Percentiles rank a stretch among this genome's conserved stretches.
Evolutionary conservation across 2,113 vertebrate species (phyloP).

Genomic region (Eira barbara): DNA sequence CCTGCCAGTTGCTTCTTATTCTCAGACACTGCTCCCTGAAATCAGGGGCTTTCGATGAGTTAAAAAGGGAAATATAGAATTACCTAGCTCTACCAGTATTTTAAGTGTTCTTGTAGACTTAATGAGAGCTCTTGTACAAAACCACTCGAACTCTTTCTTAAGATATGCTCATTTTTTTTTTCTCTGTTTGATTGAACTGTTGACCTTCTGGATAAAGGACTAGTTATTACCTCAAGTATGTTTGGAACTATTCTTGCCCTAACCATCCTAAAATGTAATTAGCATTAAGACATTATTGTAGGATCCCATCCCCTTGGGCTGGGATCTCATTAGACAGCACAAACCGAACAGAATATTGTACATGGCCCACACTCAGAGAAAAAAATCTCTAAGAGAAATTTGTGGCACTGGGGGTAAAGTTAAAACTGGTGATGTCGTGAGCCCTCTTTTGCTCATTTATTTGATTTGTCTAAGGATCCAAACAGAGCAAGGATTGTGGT

Average conservation of each 20-base stretch:
- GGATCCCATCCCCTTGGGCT: not conserved
- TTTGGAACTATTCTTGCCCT: conserved; percentile 48
- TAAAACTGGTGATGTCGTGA: not conserved
- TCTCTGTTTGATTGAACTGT: conserved; percentile 39
- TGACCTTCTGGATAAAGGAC: conserved; percentile 48
- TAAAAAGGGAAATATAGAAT: conserved; percentile 57
- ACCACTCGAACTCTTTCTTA: conserved; percentile 54
- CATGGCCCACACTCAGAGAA: not conserved
- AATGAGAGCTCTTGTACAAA: conserved; percentile 54
- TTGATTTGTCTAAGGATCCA: conserved; percentile 31
- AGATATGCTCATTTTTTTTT: conserved; percentile 49
- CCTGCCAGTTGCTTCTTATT: conserved; percentile 32
- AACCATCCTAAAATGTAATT: conserved; percentile 35
- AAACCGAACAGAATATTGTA: not conserved
- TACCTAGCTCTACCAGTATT: not conserved
- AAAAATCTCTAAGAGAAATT: not conserved
- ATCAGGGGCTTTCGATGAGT: not conserved
- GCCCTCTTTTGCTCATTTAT: not conserved
- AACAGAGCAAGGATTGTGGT: not conserved
- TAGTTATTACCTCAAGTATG: conserved; percentile 62
- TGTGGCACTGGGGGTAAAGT: not conserved
- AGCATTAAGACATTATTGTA: not conserved
- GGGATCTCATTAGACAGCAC: not conserved
- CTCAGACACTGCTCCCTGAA: not conserved
- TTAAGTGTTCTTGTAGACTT: conserved; percentile 43